These are phyloP conservation scores for Tetrao urogallus DNA, from an alignment of 2,113 vertebrate species.

Conservation along the genomic window DNA sequence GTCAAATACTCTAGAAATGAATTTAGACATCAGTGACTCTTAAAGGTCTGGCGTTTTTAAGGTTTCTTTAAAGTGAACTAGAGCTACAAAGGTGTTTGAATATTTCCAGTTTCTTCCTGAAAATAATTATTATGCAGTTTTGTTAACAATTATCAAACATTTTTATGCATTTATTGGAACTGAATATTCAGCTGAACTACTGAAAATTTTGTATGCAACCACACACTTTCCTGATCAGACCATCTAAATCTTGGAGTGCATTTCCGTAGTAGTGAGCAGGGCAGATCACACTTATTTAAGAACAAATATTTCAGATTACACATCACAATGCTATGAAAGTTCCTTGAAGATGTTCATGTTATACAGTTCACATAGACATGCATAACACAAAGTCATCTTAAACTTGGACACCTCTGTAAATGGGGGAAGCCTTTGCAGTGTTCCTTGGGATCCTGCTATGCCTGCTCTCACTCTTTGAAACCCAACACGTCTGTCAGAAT, in stretches of 20 bases:
- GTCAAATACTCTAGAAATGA: background rate
- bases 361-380: background rate
- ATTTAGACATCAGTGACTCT: background rate
- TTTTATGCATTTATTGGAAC: background rate
- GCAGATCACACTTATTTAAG: background rate
- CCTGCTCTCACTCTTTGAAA: background rate
- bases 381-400: background rate
- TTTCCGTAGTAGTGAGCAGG: background rate
- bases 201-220: background rate
- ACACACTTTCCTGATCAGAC: background rate
- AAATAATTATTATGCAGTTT: background rate
- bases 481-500: background rate
- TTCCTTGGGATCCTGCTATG: background rate
- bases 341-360: background rate
- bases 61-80: background rate
- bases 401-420: background rate
- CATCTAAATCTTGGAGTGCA: background rate
- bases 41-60: background rate
- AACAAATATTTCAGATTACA: background rate
- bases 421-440: background rate
- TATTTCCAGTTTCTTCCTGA: background rate
- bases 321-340: accelerated
- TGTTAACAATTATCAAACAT: too few species aligned
- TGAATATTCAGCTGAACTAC: background rate
- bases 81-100: background rate